Conservation (phyloP, 2,888 invertebrate genomes). For the Pterostichus madidus region DNA sequence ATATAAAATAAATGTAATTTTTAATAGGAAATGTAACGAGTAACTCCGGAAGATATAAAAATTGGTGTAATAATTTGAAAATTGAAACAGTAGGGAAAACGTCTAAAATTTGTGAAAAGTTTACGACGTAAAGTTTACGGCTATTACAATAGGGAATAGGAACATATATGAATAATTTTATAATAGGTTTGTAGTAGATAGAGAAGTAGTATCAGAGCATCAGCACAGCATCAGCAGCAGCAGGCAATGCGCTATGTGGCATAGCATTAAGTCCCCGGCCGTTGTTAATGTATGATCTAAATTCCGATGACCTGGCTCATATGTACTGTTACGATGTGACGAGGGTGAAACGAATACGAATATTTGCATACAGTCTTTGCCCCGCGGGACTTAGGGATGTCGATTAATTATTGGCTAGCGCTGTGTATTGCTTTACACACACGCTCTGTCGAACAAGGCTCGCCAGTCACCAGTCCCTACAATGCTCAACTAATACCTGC, state of each 20-base stretch:
- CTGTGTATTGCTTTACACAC: constrained; percentile 68
- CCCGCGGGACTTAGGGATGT: constrained; percentile 68
- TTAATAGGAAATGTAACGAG: no score
- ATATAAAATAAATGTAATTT: no score
- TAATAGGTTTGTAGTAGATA: constrained; percentile 26
- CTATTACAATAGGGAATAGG: background rate
- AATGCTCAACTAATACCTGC: background rate
- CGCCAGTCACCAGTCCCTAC: background rate
- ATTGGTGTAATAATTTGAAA: no score
- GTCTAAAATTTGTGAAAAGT: no score
- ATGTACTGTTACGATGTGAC: constrained; percentile 67
- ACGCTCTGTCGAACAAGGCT: constrained; percentile 51
- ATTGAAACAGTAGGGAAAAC: no score
- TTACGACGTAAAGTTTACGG: no score
- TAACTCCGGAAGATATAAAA: no score
- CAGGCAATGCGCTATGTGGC: constrained; percentile 8
- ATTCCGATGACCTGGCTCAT: constrained; percentile 66
- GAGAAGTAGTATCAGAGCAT: background rate
- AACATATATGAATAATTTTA: constrained; percentile 21
- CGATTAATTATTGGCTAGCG: constrained; percentile 69
- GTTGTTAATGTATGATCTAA: constrained; percentile 67
- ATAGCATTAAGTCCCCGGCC: constrained; percentile 56
- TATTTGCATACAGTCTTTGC: constrained; percentile 69
- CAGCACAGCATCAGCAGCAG: no score
- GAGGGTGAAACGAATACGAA: constrained; percentile 69